Evolutionary conservation across 2,113 vertebrate genomes (phyloP).

Genomic region (Oceanodroma tethys): DNA sequence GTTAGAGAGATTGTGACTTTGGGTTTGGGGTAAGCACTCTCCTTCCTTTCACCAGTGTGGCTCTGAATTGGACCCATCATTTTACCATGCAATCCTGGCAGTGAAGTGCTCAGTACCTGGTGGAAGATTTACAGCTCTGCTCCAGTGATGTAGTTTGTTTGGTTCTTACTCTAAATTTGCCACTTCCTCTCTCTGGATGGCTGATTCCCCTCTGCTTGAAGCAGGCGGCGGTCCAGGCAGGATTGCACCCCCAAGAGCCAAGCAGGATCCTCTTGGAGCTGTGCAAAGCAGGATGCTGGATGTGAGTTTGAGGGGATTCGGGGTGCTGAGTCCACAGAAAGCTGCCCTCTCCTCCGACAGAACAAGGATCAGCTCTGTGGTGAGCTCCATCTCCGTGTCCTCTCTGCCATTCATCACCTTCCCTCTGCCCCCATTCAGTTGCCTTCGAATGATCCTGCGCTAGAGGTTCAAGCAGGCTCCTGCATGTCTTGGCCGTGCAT

Average conservation of each 20-base stretch:
- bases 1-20: not conserved
- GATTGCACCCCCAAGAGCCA: not conserved
- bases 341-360: not conserved
- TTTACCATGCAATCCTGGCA: not conserved
- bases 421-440: not conserved
- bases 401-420: not conserved
- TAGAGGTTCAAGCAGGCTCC: slow-evolving; percentile 22
- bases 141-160: not conserved
- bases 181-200: not conserved
- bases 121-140: not conserved
- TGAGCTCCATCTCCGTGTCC: not conserved
- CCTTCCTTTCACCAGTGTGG: not conserved
- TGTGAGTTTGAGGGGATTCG: not conserved
- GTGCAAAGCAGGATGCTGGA: not conserved
- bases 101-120: not conserved
- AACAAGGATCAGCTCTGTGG: not conserved
- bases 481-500: not conserved
- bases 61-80: not conserved
- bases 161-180: not conserved
- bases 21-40: not conserved
- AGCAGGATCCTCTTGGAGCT: not conserved
- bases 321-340: not conserved
- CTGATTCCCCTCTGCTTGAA: not conserved
- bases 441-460: not conserved
- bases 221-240: not conserved